Conservation (phyloP, 2,888 invertebrate species). For the Tethea ocularis region DNA sequence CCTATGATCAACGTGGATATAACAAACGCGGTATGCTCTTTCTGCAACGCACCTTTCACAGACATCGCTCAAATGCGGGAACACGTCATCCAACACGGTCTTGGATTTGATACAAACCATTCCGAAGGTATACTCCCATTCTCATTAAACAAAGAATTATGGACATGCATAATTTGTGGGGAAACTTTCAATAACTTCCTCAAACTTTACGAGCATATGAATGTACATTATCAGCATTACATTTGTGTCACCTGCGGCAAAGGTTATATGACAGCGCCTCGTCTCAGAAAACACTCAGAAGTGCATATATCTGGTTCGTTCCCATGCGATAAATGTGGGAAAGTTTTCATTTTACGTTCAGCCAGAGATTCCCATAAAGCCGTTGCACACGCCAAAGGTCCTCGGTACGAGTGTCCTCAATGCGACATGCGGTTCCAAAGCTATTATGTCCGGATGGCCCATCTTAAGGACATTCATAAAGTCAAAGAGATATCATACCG, state of each 20-base stretch:
- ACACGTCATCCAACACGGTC: constrained; percentile 63
- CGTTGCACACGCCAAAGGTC: constrained; percentile 63
- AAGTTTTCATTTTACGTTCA: constrained; percentile 63
- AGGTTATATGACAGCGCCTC: constrained; percentile 72
- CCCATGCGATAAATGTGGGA: constrained; percentile 67
- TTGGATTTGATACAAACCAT: constrained; percentile 55
- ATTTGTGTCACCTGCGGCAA: constrained; percentile 76
- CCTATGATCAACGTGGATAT: constrained; percentile 70
- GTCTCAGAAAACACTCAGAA: constrained; percentile 72
- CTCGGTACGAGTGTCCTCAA: constrained; percentile 72
- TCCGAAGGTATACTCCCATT: constrained; percentile 75
- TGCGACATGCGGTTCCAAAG: constrained; percentile 67
- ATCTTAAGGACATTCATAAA: constrained; percentile 67
- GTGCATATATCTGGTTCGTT: constrained; percentile 70
- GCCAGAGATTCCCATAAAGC: constrained; percentile 72
- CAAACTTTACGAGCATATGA: constrained; percentile 77
- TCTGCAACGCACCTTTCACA: constrained; percentile 53
- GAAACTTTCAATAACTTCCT: constrained; percentile 71
- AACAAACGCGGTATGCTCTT: constrained; percentile 58
- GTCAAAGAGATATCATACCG: constrained; percentile 65
- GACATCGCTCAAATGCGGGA: constrained; percentile 58
- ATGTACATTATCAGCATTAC: constrained; percentile 72
- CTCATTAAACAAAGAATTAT: constrained; percentile 61
- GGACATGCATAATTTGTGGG: constrained; percentile 67
- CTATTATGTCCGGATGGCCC: constrained; percentile 71